Evolutionary conservation across 2,888 invertebrate genomes (phyloP).

Genomic region (Hirtodrosophila trivittata): DNA sequence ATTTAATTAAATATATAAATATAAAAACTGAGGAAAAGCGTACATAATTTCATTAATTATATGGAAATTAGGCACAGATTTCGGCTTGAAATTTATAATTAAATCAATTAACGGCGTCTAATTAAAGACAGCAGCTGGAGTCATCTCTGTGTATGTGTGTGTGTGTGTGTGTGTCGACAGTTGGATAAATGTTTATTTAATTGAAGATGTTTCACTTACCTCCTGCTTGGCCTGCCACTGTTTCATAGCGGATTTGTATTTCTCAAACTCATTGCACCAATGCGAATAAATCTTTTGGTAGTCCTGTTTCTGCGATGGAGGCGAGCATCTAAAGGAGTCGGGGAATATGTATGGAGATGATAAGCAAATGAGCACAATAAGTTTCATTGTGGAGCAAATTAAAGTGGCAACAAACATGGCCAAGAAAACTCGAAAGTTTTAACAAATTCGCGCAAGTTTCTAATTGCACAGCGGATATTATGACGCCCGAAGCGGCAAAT

Average conservation of each 20-base stretch:
- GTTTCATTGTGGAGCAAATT: conserved; percentile 51
- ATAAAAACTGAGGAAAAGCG: conserved; percentile 9
- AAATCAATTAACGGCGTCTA: conserved; percentile 79
- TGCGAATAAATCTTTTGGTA: conserved; percentile 98
- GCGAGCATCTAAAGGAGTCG: conserved; percentile 87
- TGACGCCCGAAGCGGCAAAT: conserved; percentile 44
- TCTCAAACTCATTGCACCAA: conserved; percentile 99
- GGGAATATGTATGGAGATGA: background rate
- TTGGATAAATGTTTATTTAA: conserved; percentile 43
- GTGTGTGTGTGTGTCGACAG: no score
- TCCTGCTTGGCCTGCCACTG: conserved; percentile 97
- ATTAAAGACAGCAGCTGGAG: conserved; percentile 55
- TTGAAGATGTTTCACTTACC: conserved; percentile 84
- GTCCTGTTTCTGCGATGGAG: conserved; percentile 94
- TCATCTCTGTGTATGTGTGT: conserved; percentile 1
- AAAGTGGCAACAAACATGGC: conserved; percentile 15
- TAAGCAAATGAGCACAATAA: conserved; percentile 31
- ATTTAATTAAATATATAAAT: conserved; percentile 35
- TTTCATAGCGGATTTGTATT: conserved; percentile 98
- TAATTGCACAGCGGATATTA: conserved; percentile 52
- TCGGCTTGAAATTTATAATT: conserved; percentile 75
- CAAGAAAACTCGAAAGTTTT: conserved; percentile 34
- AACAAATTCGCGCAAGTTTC: conserved; percentile 40
- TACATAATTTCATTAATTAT: conserved; percentile 63
- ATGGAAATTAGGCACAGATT: conserved; percentile 50